Evolutionary conservation across 2,797 vertebrate species (phyloP).

Genomic region (Natrix natrix): DNA sequence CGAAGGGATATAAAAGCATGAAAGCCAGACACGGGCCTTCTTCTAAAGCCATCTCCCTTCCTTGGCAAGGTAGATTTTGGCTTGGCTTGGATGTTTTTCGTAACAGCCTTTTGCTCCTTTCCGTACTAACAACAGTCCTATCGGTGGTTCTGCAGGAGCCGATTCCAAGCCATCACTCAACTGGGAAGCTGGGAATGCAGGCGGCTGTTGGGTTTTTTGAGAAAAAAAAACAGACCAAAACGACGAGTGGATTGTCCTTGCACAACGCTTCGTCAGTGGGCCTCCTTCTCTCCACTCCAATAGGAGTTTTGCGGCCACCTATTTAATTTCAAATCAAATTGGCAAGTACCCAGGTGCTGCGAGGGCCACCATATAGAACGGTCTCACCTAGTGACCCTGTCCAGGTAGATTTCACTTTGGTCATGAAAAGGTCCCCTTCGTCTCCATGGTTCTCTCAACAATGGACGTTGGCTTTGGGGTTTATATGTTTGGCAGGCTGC

Average conservation of each 20-base stretch:
- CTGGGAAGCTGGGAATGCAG: background rate
- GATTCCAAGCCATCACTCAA: background rate
- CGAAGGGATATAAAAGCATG: background rate
- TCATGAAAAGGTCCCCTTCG: background rate
- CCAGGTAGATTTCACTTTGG: slow-evolving; percentile 26
- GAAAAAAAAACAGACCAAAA: background rate
- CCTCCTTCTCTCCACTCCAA: background rate
- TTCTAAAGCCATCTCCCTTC: background rate
- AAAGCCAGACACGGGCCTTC: background rate
- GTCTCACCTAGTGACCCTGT: too few relatives aligned
- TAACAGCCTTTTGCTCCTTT: background rate
- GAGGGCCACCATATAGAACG: background rate
- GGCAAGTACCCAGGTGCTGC: background rate
- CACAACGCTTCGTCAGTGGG: background rate
- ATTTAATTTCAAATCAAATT: background rate
- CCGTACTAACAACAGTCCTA: background rate
- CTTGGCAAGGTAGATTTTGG: background rate
- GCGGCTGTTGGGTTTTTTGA: background rate
- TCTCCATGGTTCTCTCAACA: too few relatives aligned
- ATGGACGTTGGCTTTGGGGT: background rate
- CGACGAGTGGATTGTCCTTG: background rate
- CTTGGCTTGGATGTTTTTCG: background rate
- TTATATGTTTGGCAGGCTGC: background rate
- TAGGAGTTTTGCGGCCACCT: background rate
- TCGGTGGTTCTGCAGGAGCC: background rate